Percentiles rank a stretch among this genome's conserved stretches.
phyloP scores from a whole-genome alignment of 1,140 invertebrate genomes.

The Magallana ariakensis region DNA sequence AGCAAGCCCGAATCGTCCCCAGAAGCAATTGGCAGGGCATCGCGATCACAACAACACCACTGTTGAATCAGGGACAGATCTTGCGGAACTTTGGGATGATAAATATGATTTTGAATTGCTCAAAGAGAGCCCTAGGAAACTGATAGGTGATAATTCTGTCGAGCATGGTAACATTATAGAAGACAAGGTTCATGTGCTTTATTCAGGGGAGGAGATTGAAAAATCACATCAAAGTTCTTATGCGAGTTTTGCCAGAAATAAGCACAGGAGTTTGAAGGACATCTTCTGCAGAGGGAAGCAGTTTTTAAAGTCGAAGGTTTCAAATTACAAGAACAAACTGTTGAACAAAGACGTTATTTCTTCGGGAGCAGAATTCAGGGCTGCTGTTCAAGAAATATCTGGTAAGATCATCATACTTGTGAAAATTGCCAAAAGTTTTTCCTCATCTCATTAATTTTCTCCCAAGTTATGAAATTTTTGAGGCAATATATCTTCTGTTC shows the following conservation, averaged over 20 bases:
- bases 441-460: neutral
- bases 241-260: slow-evolving; percentile 16
- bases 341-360: slow-evolving; percentile 8
- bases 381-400: neutral
- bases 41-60: neutral
- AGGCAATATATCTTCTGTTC: too few species aligned
- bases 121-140: slow-evolving; percentile 5
- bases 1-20: neutral
- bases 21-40: neutral
- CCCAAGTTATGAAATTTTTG: too few species aligned
- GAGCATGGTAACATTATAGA: neutral
- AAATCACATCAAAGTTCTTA: slow-evolving; percentile 21
- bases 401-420: neutral
- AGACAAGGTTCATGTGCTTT: neutral
- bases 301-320: slow-evolving; percentile 21
- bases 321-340: slow-evolving; percentile 30
- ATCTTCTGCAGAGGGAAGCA: slow-evolving; percentile 24
- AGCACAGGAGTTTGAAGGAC: slow-evolving; percentile 20
- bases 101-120: slow-evolving; percentile 1
- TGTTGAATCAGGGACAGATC: neutral
- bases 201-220: neutral
- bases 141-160: neutral
- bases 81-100: slow-evolving; percentile 1
- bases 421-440: neutral
- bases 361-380: neutral